phyloP scores from a whole-genome alignment of 2,113 vertebrate species.

The Meles meles region DNA sequence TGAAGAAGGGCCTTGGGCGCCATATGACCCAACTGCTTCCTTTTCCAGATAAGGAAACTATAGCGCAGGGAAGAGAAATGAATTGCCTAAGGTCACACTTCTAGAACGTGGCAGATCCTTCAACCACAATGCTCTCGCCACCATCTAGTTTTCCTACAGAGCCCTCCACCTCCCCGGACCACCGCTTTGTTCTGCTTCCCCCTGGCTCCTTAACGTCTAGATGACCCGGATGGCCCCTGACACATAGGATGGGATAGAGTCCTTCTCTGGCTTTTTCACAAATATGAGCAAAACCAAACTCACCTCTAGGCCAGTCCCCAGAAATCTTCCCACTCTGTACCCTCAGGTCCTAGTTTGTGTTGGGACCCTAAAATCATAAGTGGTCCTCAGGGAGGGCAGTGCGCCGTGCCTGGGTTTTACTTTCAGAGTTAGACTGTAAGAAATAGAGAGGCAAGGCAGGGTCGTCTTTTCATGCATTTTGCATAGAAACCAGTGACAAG shows the following conservation, averaged over 20 bases:
- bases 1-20: not conserved
- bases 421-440: not conserved
- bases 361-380: too few species aligned
- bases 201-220: not conserved
- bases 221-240: rapidly evolving
- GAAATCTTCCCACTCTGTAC: not conserved
- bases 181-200: not conserved
- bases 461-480: not conserved
- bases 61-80: not conserved
- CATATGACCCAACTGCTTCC: not conserved
- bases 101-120: not conserved
- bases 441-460: not conserved
- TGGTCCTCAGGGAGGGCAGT: rapidly evolving
- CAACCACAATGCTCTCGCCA: not conserved
- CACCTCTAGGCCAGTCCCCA: not conserved
- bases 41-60: not conserved
- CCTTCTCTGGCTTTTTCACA: not conserved
- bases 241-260: too few species aligned
- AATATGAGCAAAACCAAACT: not conserved
- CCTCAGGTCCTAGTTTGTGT: not conserved
- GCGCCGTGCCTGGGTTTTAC: not conserved
- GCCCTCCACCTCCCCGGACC: too few species aligned
- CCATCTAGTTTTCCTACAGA: not conserved
- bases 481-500: not conserved
- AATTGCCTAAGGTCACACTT: not conserved